Evolutionary conservation across 2,113 vertebrate species (phyloP), one percentile per base, ranked within the genome.

Genomic region (Cryptotis parvus): DNA sequence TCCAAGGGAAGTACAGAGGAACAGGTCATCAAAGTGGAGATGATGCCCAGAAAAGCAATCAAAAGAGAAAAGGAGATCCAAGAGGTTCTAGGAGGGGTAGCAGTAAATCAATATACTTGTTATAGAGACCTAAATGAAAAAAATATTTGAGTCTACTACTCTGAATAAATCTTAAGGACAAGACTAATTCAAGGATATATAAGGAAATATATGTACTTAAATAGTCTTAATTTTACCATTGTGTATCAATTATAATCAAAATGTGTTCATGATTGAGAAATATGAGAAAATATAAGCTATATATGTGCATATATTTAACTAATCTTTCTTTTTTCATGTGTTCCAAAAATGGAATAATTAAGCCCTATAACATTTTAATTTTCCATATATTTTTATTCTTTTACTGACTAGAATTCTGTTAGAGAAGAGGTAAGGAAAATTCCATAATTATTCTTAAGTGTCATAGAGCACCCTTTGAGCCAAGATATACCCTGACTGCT

Each of bases 401-500:
- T 43, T 58, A 35, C n/a, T n/a, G 12, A 83, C n/a, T n/a, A n/a
- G n/a, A 83, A 5, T 66, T 63, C 33, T 89, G 31, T 45, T 58
- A 41, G 55, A 43, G 45, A 70, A 91, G 33, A 24, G 27, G 22
- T 86, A 79, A 79, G 35, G 49, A 31, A 61, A 87, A 76, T 18
- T 9, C 68, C 76, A 75, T n/a, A 5, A 27, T 0, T 65, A 24
- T 76, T 83, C 75, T 22, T 63, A 55, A 55, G 18, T 58, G 55
- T 6, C 3, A 18, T 58, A 58, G 7, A 58, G 22, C 55, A 58
- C 55, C 20, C 16, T 58, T 24, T 22, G 16, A 82, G 83, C 26
- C 41, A n/a, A 83, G 84, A 18, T 61, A 31, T 43, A 22, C 43
- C 27, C 69, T 90, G 15, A 72, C 84, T 94, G 69, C 93, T 92